Conservation (phyloP, 2,797 vertebrate genomes). For the Percopsis omiscomaycus region DNA sequence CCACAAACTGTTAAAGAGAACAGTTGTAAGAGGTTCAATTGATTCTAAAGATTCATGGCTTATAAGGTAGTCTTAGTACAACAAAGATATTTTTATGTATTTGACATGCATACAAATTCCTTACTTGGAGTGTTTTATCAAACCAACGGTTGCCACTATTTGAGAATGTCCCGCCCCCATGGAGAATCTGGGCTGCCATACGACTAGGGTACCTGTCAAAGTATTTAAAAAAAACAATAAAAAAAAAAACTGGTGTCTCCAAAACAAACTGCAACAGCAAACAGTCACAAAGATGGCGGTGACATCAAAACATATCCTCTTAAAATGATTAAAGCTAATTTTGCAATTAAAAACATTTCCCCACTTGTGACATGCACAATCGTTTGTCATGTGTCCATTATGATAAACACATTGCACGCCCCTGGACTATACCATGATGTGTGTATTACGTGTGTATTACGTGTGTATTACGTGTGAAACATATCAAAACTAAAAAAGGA, state of each 20-base stretch:
- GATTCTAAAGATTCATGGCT: no score
- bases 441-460: background rate
- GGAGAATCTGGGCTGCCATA: constrained; percentile 84
- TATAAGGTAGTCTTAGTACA: background rate
- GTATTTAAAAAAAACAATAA: constrained; percentile 3
- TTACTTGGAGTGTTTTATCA: constrained; percentile 85
- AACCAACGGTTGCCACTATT: constrained; percentile 90
- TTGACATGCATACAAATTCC: background rate
- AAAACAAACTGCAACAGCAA: background rate
- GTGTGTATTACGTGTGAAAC: background rate
- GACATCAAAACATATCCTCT: no score
- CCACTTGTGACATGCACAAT: no score
- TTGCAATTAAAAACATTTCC: no score
- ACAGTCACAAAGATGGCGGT: no score
- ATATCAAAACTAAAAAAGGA: no score
- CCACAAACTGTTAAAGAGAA: constrained; percentile 72
- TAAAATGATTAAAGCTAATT: no score
- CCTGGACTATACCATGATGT: no score
- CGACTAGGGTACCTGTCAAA: constrained; percentile 81
- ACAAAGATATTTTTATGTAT: accelerated
- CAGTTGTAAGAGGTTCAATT: constrained; percentile 8
- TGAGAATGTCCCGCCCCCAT: constrained; percentile 84
- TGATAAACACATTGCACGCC: no score
- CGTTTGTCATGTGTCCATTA: no score
- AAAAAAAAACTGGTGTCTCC: background rate